Evolutionary conservation across 2,113 vertebrate genomes (phyloP), one percentile per base, ranked within the genome.

Genomic region (Protobothrops mucrosquamatus): DNA sequence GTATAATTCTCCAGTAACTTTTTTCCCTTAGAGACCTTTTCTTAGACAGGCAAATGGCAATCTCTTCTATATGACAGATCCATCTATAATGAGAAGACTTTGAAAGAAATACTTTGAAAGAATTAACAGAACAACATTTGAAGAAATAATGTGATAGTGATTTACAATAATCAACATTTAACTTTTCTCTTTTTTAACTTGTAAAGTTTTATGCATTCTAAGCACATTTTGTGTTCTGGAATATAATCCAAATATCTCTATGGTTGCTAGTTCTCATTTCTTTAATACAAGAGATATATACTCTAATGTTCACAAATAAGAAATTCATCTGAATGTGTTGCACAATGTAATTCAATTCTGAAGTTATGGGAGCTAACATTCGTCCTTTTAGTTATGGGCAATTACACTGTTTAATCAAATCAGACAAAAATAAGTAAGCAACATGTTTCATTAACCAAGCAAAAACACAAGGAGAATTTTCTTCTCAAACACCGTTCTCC

Each of bases 221-320:
- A 57, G 29, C 8, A 81, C 10, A 57, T 26, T 85, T 48, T 85
- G 64, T 54, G 48, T 57, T 92, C 64, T 85, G 56, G 4, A 92
- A 39, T 54, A 57, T 85, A 69, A 92, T 64, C 26, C 54, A 89
- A 88, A 34, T 89, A 56, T 89, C 18, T 51, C 86, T 52, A 92
- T 15, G 69, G 34, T 61, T 92, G 86, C 39, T 64, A 88, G 29
- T 52, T 26, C 22, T 88, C 89, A 89, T n/a, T 23, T 52, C 34
- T 89, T 56, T 92, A 92, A 92, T 89, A 89, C 18, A 14, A 85
- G 7, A 92, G 15, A 86, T 81, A 92, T 88, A 48, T 54, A 69
- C 18, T 12, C 3, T 43, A 12, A 43, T 18, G 48, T 29, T 55
- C 46, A 57, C 43, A 64, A 92, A 87, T 52, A 18, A 87, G n/a